Evolutionary conservation across 2,113 vertebrate species (phyloP).

Genomic region (Apistogramma diplotaenia): DNA sequence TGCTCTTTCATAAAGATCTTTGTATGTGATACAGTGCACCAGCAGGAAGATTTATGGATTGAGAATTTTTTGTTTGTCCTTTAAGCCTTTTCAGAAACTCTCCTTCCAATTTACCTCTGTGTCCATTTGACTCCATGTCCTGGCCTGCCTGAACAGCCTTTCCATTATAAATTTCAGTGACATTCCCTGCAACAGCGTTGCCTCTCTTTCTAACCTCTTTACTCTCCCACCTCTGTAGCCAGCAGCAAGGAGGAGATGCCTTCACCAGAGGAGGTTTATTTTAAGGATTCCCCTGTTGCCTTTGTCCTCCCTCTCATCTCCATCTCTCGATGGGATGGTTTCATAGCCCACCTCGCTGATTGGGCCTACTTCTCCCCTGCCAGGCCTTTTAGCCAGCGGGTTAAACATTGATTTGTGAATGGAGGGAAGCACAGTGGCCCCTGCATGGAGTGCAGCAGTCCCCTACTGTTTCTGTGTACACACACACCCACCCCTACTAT

Average conservation of each 20-base stretch:
- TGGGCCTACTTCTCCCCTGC: slow-evolving; percentile 69
- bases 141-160: slow-evolving; percentile 17
- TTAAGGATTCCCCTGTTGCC: slow-evolving; percentile 61
- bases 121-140: slow-evolving; percentile 18
- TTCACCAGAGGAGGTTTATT: slow-evolving; percentile 69
- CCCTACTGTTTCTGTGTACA: slow-evolving; percentile 71
- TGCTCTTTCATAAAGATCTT: not conserved
- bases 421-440: slow-evolving; percentile 64
- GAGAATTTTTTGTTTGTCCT: slow-evolving; percentile 1
- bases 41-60: not conserved
- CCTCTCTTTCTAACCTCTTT: slow-evolving; percentile 34
- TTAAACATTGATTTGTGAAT: slow-evolving; percentile 84
- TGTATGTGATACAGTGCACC: not conserved
- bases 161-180: slow-evolving; percentile 43
- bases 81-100: slow-evolving; percentile 1
- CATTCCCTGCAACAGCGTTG: slow-evolving; percentile 24
- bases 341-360: slow-evolving; percentile 64
- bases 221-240: slow-evolving; percentile 24
- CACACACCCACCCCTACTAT: slow-evolving; percentile 65
- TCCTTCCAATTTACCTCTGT: slow-evolving; percentile 19
- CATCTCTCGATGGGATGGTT: slow-evolving; percentile 53
- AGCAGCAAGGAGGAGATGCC: slow-evolving; percentile 65
- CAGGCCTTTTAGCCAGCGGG: slow-evolving; percentile 76
- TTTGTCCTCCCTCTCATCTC: slow-evolving; percentile 53
- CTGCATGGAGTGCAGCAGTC: slow-evolving; percentile 57